Percentiles rank a stretch among this genome's conserved stretches.
Conservation (phyloP, 2,888 invertebrate species). For the Rapana venosa region DNA sequence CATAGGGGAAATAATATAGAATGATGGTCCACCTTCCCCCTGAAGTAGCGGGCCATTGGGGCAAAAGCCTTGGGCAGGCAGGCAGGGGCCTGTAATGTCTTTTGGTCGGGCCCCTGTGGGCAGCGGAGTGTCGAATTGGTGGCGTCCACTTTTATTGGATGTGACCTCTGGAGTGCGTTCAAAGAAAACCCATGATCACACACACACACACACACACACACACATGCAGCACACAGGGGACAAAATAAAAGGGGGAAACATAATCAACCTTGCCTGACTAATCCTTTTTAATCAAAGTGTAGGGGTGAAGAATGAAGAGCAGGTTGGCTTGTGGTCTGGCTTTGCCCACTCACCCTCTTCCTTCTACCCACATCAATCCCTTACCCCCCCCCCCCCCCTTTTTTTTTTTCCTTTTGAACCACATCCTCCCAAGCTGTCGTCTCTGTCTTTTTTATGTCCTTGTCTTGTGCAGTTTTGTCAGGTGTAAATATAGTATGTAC, state of each 20-base stretch:
- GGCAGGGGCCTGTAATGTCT: neutral
- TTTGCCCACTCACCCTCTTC: neutral
- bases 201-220: neutral
- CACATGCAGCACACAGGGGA: neutral
- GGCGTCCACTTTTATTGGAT: slow-evolving; percentile 38
- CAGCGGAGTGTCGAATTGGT: slow-evolving; percentile 19
- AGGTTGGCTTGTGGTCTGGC: neutral
- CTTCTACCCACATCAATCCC: neutral
- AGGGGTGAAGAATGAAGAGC: slow-evolving; percentile 22
- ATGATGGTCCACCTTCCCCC: neutral
- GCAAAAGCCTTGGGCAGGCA: neutral
- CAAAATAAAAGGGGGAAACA: neutral
- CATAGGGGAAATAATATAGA: neutral
- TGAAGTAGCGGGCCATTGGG: slow-evolving; percentile 16
- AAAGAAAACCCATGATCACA: neutral
- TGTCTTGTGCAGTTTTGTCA: no score
- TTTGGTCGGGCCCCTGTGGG: slow-evolving; percentile 1
- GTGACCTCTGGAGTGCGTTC: slow-evolving; percentile 13
- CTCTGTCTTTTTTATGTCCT: no score
- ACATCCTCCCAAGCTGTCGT: no score
- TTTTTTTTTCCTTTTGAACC: neutral
- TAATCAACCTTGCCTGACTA: slow-evolving; percentile 18
- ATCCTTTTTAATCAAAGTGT: slow-evolving; percentile 23
- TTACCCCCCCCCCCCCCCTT: neutral
- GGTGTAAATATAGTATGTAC: no score